Percentiles rank a stretch among this genome's conserved stretches.
Evolutionary conservation across 2,888 invertebrate genomes (phyloP).

Genomic region (Drosophila algonquin): DNA sequence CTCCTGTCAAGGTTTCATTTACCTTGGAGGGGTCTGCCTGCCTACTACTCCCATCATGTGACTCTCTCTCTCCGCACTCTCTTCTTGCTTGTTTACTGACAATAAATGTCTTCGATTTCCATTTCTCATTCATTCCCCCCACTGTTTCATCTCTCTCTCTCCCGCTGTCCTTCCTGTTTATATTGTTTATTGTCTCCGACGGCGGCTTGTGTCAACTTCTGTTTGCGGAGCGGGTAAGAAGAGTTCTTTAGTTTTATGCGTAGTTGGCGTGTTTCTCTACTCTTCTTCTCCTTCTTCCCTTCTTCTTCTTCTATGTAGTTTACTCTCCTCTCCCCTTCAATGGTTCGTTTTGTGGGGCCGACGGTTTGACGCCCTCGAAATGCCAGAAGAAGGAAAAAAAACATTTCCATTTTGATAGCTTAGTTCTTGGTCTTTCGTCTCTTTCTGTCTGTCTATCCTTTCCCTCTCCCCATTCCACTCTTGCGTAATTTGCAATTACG

Average conservation of each 20-base stretch:
- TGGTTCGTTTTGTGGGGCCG: conserved; percentile 26
- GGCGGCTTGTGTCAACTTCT: conserved; percentile 45
- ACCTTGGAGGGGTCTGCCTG: conserved; percentile 10
- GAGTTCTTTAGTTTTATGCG: conserved; percentile 50
- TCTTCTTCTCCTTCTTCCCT: neutral
- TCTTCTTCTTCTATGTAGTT: neutral
- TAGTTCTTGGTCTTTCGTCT: conserved; percentile 10
- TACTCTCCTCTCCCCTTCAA: neutral
- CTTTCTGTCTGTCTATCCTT: neutral
- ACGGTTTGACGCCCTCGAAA: conserved; percentile 54
- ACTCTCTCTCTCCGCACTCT: neutral
- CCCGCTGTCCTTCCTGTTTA: conserved; percentile 31
- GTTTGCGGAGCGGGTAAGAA: conserved; percentile 4
- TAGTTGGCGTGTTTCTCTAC: conserved; percentile 58
- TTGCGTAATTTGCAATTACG: conserved; percentile 72
- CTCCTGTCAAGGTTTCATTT: neutral
- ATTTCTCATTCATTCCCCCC: neutral
- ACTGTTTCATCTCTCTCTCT: neutral
- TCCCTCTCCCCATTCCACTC: conserved; percentile 27
- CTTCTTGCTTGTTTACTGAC: conserved; percentile 6
- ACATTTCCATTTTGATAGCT: conserved; percentile 64
- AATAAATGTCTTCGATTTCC: conserved; percentile 5
- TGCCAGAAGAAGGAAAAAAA: conserved; percentile 37
- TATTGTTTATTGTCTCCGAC: conserved; percentile 45
- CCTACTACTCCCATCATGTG: neutral